Evolutionary conservation across 2,797 vertebrate genomes (phyloP), one percentile per base, ranked within the genome.

Genomic region (Darevskia nairensis): DNA sequence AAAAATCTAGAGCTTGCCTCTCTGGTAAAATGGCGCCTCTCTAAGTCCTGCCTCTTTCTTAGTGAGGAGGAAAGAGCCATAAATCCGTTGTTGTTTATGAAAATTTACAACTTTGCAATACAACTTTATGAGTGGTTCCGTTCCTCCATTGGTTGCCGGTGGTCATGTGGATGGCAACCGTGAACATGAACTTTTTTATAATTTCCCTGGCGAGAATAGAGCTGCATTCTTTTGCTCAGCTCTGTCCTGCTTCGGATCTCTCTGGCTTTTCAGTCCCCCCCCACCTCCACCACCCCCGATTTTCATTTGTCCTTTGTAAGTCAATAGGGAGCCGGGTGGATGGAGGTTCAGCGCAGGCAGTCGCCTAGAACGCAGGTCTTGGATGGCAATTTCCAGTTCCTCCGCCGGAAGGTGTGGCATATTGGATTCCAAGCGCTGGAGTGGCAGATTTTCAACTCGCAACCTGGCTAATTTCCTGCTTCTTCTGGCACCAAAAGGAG

Each of bases 11-110:
- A 92, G 94, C 97, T 55, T 96, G 97, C 96, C 96, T 96, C 95
- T 89, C 97, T 96, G 96, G 97, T 98, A 99, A 99, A 96, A 99
- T 99, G 99, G 99, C 98, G 98, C 97, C 98, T 97, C 96, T 96
- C 95, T 97, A 96, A 97, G 97, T 98, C 97, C 97, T 97, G 96
- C 97, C 97, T 97, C 97, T 97, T 89, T 97, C 96, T 97, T 97
- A 96, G 97, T 98, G 97, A 97, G 97, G 97, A 97, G 97, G 97
- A 97, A 97, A 97, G 97, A 96, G 97, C 96, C 98, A 99, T 99
- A 99, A 99, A 99, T 99, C 98, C 98, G 98, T 98, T 98, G 98
- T 99, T 99, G 98, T 99, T 99, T 99, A 99, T 99, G 98, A 99
- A 98, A 99, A 99, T 99, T 99, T 99, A 99, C 99, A 99, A 99